Conservation (phyloP, 2,797 vertebrate genomes). For the Leptoclinus maculatus region DNA sequence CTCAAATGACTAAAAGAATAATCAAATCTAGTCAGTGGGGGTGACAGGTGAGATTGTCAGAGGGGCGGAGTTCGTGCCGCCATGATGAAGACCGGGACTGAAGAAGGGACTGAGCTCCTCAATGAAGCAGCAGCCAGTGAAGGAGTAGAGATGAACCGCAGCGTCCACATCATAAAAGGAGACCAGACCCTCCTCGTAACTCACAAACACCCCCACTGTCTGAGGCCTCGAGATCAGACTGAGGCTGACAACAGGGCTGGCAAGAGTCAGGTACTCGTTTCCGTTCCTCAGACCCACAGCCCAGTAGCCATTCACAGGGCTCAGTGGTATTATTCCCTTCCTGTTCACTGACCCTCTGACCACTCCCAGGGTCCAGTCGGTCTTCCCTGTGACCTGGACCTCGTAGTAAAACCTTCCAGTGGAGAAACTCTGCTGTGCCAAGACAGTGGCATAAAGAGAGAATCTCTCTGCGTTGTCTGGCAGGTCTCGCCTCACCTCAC, state of each 20-base stretch:
- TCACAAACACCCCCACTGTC: slow-evolving; percentile 13
- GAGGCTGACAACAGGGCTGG: slow-evolving; percentile 1
- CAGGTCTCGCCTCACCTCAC: background rate
- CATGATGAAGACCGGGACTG: slow-evolving; percentile 22
- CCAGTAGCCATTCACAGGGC: slow-evolving; percentile 50
- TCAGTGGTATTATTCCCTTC: slow-evolving; percentile 26
- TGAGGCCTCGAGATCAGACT: slow-evolving; percentile 5
- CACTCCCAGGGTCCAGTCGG: slow-evolving; percentile 39
- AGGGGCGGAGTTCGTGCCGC: slow-evolving; percentile 3
- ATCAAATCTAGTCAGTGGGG: background rate
- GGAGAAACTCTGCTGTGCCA: slow-evolving; percentile 12
- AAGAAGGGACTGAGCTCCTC: slow-evolving; percentile 11
- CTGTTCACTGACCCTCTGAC: slow-evolving; percentile 42
- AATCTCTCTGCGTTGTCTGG: slow-evolving; percentile 9
- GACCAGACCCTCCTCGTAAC: slow-evolving; percentile 15
- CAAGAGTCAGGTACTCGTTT: slow-evolving; percentile 6
- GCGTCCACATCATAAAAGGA: slow-evolving; percentile 11
- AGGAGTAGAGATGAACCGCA: slow-evolving; percentile 6
- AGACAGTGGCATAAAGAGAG: background rate
- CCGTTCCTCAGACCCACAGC: slow-evolving; percentile 28
- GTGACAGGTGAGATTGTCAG: slow-evolving; percentile 8
- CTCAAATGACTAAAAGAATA: background rate
- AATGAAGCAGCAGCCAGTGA: slow-evolving; percentile 7
- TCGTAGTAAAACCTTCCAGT: slow-evolving; percentile 21
- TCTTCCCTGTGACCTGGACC: slow-evolving; percentile 21